Conservation (phyloP, 2,888 invertebrate species). For the Mimachlamys varia region DNA sequence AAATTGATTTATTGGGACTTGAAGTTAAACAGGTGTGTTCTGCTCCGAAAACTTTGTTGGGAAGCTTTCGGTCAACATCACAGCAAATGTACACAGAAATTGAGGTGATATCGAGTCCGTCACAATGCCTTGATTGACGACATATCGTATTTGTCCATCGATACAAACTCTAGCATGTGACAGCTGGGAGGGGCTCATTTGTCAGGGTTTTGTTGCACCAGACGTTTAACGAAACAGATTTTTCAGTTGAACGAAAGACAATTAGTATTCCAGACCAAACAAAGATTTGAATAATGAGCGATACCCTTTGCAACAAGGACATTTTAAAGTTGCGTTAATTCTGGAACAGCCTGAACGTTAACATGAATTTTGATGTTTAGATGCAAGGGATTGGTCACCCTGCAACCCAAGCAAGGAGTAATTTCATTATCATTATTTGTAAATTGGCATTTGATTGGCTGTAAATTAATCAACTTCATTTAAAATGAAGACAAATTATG, state of each 20-base stretch:
- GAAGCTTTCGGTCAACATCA: conserved; percentile 29
- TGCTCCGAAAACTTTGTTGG: background rate
- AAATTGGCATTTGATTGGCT: background rate
- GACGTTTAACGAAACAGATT: conserved; percentile 11
- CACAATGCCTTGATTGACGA: background rate
- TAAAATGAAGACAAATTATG: background rate
- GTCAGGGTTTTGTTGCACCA: background rate
- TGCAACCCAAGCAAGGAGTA: background rate
- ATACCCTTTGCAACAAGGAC: background rate
- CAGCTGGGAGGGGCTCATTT: conserved; percentile 11
- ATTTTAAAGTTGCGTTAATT: background rate
- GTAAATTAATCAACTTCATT: no score
- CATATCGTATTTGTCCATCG: background rate
- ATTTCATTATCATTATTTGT: background rate
- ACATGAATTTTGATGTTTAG: background rate
- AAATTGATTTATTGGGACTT: conserved; percentile 23
- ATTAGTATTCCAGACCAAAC: background rate
- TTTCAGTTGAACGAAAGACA: conserved; percentile 3
- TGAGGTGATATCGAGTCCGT: background rate
- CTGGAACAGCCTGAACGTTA: background rate
- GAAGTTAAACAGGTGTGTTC: background rate
- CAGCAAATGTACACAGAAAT: conserved; percentile 28
- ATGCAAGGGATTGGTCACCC: background rate
- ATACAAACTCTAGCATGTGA: background rate
- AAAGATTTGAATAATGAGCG: background rate